A percentile compares a stretch with the other conserved stretches of the same genome.
phyloP scores from a whole-genome alignment of 2,888 invertebrate genomes.

The Subacronicta megacephala region DNA sequence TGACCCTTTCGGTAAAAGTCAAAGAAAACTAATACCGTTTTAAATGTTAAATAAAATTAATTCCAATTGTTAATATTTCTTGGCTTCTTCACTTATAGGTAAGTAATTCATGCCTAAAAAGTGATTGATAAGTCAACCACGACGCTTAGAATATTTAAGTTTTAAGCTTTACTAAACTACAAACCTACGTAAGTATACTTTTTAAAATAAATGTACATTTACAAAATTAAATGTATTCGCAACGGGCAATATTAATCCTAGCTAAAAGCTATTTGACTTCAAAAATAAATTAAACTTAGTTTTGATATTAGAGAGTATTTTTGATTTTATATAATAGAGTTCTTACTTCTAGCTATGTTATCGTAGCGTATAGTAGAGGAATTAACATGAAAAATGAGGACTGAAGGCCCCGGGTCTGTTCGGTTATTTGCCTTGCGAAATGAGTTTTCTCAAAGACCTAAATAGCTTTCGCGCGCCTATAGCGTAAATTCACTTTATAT shows the following conservation, averaged over 20 bases:
- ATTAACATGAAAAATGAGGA: slow-evolving; percentile 30
- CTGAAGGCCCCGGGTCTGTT: slow-evolving; percentile 21
- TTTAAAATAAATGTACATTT: not conserved
- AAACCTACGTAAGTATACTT: too few species aligned
- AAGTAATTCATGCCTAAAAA: too few species aligned
- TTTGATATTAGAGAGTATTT: slow-evolving; percentile 1
- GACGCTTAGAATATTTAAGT: too few species aligned
- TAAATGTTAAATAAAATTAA: too few species aligned
- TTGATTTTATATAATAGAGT: slow-evolving; percentile 8
- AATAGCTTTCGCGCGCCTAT: slow-evolving; percentile 33
- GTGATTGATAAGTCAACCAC: too few species aligned
- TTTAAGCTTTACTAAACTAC: too few species aligned
- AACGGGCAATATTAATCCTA: not conserved
- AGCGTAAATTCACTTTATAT: slow-evolving; percentile 28
- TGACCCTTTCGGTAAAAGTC: too few species aligned
- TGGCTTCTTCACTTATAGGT: too few species aligned
- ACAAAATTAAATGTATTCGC: slow-evolving; percentile 4
- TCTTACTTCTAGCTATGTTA: slow-evolving; percentile 5
- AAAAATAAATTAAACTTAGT: slow-evolving; percentile 7
- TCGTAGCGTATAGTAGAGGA: slow-evolving; percentile 25
- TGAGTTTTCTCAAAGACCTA: slow-evolving; percentile 46
- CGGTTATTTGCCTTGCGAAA: slow-evolving; percentile 43
- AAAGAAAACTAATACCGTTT: too few species aligned
- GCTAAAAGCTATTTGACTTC: slow-evolving; percentile 4
- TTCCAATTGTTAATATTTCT: too few species aligned